phyloP scores from a whole-genome alignment of 2,797 vertebrate species.

The Rhynchotus rufescens region DNA sequence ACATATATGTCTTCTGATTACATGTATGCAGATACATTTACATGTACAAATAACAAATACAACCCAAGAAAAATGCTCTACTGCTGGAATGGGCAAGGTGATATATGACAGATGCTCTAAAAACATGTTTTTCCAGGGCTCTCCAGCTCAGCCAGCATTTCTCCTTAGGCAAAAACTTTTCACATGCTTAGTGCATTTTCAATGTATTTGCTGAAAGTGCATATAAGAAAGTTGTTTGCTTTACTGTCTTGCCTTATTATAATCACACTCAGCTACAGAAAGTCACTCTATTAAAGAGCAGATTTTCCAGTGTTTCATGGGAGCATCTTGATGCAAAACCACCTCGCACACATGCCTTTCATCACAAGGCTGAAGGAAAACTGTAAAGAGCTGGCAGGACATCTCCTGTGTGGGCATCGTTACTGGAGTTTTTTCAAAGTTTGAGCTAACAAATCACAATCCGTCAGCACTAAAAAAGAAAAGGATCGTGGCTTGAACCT shows the following conservation, averaged over 20 bases:
- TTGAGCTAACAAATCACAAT: background rate
- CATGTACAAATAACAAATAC: background rate
- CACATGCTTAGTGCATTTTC: background rate
- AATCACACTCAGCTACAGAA: background rate
- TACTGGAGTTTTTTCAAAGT: background rate
- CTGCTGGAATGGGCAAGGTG: background rate
- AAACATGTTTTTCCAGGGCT: background rate
- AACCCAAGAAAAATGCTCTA: background rate
- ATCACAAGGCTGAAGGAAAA: background rate
- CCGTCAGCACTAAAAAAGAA: background rate
- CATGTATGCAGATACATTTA: rapidly evolving
- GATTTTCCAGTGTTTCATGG: background rate
- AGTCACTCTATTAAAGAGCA: background rate
- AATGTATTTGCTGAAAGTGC: background rate
- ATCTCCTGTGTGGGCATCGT: background rate
- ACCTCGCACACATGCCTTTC: background rate
- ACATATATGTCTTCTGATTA: background rate
- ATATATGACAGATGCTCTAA: background rate
- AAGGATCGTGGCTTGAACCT: background rate
- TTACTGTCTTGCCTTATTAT: background rate
- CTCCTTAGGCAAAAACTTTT: background rate
- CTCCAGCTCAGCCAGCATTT: background rate
- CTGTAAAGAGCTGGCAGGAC: background rate
- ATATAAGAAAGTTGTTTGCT: background rate
- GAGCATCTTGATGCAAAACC: background rate